Percentiles rank a stretch among this genome's conserved stretches.
Conservation (phyloP, 2,113 vertebrate genomes). For the Myxocyprinus asiaticus region DNA sequence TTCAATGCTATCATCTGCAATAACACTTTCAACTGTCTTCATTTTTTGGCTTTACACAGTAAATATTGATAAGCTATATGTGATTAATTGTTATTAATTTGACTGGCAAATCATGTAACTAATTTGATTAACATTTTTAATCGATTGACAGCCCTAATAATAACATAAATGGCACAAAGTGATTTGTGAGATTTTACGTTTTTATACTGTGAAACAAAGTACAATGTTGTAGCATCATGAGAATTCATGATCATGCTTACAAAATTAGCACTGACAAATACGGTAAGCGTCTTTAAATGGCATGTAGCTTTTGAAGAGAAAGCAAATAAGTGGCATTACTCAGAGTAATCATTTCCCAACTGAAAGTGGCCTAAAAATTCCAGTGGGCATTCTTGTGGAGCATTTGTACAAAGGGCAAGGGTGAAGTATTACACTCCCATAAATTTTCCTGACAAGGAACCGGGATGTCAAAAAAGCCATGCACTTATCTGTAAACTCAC, state of each 20-base stretch:
- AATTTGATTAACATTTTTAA: no score
- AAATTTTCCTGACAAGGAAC: slow-evolving; percentile 52
- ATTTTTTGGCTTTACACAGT: no score
- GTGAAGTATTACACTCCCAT: slow-evolving; percentile 53
- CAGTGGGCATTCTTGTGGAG: slow-evolving; percentile 51
- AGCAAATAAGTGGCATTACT: slow-evolving; percentile 60
- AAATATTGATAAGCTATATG: no score
- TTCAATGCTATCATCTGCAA: no score
- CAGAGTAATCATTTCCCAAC: slow-evolving; percentile 56
- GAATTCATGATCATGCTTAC: slow-evolving; percentile 16
- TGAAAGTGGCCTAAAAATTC: slow-evolving; percentile 65
- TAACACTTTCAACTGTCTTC: no score
- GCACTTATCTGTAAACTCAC: slow-evolving; percentile 68
- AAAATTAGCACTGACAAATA: slow-evolving; percentile 47
- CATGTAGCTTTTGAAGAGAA: slow-evolving; percentile 51
- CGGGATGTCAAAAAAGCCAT: slow-evolving; percentile 54
- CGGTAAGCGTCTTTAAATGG: slow-evolving; percentile 44
- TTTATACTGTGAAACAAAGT: neutral
- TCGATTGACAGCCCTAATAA: no score
- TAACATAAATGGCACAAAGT: no score
- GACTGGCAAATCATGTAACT: no score
- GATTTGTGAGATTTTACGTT: neutral
- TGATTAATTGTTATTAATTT: no score
- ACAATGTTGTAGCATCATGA: no score
- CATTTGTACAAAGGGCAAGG: slow-evolving; percentile 51